Evolutionary conservation across 2,113 vertebrate species (phyloP), one percentile per base, ranked within the genome.

Genomic region (Telmatochromis sp.): DNA sequence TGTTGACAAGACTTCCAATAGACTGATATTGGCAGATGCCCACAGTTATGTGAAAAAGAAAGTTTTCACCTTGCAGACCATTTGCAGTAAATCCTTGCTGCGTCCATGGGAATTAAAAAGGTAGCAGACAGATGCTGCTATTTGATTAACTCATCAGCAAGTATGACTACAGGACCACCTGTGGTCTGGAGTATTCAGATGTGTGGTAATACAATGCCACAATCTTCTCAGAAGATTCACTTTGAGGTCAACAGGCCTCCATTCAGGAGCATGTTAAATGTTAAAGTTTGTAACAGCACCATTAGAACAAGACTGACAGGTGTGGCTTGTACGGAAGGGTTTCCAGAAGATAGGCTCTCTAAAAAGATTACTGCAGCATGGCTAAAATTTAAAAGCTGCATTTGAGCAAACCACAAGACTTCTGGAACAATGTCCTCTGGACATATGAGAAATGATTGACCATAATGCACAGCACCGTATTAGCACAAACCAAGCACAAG

Each of bases 51-150:
- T 71, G 65, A 42, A 45, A 42, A 42, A 71, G 2, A 71, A 71
- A 0, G 37, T 45, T 45, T 26, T 10, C n/a, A 45, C 13, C 37
- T 65, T 65, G 10, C 3, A 42, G 21, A 45, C 35, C 8, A 23
- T 17, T 26, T 23, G 13, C 11, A 71, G 0, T 71, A 26, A 23
- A 42, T 15, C 37, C 8, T 26, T 26, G 37, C 13, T 23, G 21
- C n/a, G 0, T 71, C n/a, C 2, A 0, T 42, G 5, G 0, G 3
- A 23, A 23, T 71, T 71, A 71, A 42, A 23, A 45, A 9, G 37
- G n/a, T 42, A 26, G 65, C 0, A 73, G 21, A 23, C n/a, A 73
- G 21, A 71, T 15, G 21, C 37, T 42, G 37, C n/a, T 3, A 71
- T 42, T 15, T 73, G 21, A 71, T 1, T 15, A 71, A 23, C 1